These are phyloP conservation scores for Rhinichthys osculus DNA, from an alignment of 2,797 vertebrate genomes.

Conservation along the genomic window DNA sequence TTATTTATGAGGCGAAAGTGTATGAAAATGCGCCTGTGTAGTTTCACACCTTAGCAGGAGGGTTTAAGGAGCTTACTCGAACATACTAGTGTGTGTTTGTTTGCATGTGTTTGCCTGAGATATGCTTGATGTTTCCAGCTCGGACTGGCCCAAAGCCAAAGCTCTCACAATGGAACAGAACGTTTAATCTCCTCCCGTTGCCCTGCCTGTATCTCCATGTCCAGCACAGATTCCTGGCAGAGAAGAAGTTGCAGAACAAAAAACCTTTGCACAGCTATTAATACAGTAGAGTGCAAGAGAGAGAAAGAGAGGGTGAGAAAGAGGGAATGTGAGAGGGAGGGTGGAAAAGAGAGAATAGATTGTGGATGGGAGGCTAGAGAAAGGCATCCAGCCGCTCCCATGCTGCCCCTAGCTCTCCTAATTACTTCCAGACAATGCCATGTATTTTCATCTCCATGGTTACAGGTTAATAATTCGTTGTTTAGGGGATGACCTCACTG, in stretches of 20 bases:
- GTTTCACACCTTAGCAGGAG: conserved; percentile 31
- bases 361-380: conserved; percentile 66
- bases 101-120: conserved; percentile 46
- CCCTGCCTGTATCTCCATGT: conserved; percentile 55
- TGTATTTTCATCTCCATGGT: conserved; percentile 78
- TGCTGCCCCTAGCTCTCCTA: conserved; percentile 76
- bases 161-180: conserved; percentile 55
- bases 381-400: conserved; percentile 78
- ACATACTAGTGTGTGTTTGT: conserved; percentile 40
- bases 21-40: conserved; percentile 6
- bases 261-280: conserved; percentile 54
- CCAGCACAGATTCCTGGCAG: conserved; percentile 57
- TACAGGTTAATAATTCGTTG: conserved; percentile 81
- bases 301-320: conserved; percentile 20
- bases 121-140: conserved; percentile 62
- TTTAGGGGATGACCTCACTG: conserved; percentile 66
- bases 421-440: conserved; percentile 83
- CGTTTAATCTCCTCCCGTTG: conserved; percentile 56
- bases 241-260: conserved; percentile 47
- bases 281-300: conserved; percentile 48
- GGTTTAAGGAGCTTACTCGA: conserved; percentile 20
- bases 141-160: conserved; percentile 37
- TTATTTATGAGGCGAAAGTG: conserved; percentile 36
- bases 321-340: conserved; percentile 32
- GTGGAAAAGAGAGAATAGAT: conserved; percentile 39